Evolutionary conservation across 1,140 invertebrate genomes (phyloP).

Genomic region (Drosophila lacteicornis): DNA sequence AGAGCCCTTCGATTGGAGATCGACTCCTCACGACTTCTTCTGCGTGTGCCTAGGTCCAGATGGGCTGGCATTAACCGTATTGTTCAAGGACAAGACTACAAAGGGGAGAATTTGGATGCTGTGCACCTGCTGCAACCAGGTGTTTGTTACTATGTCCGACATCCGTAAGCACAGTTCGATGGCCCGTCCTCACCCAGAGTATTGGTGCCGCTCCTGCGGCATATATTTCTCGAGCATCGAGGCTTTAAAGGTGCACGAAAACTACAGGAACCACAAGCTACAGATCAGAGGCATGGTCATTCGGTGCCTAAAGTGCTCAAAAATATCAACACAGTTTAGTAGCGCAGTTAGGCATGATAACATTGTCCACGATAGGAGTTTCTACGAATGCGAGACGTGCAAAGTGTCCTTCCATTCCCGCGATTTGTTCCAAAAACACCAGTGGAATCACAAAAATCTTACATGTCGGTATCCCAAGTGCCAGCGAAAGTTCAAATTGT

Average conservation of each 20-base stretch:
- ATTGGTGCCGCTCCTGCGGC: constrained; percentile 21
- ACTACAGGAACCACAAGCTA: background rate
- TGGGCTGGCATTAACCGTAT: constrained; percentile 4
- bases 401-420: background rate
- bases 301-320: constrained; percentile 3
- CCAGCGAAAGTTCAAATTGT: background rate
- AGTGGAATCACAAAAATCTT: background rate
- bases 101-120: background rate
- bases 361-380: background rate
- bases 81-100: constrained; percentile 13
- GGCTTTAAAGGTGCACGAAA: background rate
- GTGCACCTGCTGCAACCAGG: constrained; percentile 25
- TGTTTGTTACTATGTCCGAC: background rate
- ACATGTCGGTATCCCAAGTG: constrained; percentile 1
- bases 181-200: background rate
- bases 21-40: constrained; percentile 2
- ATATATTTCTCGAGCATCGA: background rate
- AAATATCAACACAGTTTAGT: background rate
- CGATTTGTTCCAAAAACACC: background rate
- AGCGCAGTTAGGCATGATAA: constrained; percentile 8
- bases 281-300: background rate
- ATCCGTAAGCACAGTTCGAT: background rate
- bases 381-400: background rate
- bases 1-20: background rate
- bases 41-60: constrained; percentile 1